Evolutionary conservation across 1,140 invertebrate genomes (phyloP), one percentile per base, ranked within the genome.

Genomic region (Theocolax elegans): DNA sequence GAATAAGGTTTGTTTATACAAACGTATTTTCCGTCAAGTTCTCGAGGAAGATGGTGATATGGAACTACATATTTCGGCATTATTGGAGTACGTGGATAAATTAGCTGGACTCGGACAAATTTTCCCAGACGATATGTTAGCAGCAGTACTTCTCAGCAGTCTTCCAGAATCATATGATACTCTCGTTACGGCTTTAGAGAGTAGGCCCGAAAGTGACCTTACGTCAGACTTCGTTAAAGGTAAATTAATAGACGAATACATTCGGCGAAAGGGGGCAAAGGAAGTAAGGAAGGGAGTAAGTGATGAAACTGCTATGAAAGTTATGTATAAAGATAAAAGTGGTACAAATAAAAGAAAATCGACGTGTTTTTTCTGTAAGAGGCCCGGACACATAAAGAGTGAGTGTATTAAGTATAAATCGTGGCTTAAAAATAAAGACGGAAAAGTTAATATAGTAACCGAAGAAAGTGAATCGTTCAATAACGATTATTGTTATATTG

Each of bases 281-380:
- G 35, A 49, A 7, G 12, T 6, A 49, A 49, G 19, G 17, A 49
- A 49, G 15, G 6, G 7, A 49, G 19, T 49, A 49, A 49, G 4
- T 49, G 2, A 19, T 21, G 46, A 49, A 49, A 49, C 46, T 49
- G 46, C 46, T 21, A 49, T 49, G 46, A 49, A 23, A 49, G 46
- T 38, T 7, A 12, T 38, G 12, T 38, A 38, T 38, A 12, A 12
- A 7, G 35, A 38, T 38, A 38, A 38, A 38, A 38, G 12, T 6
- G 12, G 12, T 7, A 38, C 12, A 12, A 12, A 38, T 7, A 38
- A 6, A 7, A 38, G 6, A 38, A 6, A 38, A 12, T 38, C 12
- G 4, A 23, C 46, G 12, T 49, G 4, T 49, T 23, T 49, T n/a
- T 49, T 49, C 15, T 49, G 46, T 19, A 49, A 49, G 15, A 44